A percentile compares a stretch with the other conserved stretches of the same genome.
Conservation (phyloP, 2,888 invertebrate species). For the Scaeva pyrastri region DNA sequence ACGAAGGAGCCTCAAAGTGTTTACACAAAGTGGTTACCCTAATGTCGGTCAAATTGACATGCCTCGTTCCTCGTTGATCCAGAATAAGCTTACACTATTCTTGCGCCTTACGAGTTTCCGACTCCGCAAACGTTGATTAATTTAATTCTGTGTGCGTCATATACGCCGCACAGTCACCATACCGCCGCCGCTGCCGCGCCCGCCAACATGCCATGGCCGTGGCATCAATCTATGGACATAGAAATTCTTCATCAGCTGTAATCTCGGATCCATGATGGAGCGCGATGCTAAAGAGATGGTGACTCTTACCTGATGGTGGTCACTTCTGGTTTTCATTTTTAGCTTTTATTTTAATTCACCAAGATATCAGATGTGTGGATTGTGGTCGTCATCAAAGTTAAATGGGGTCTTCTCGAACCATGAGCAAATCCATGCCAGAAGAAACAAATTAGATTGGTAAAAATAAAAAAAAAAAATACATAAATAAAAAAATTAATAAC, state of each 20-base stretch:
- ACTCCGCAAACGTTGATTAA: not conserved
- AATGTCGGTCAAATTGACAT: constrained; percentile 48
- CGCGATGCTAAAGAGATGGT: constrained; percentile 34
- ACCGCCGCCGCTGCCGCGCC: too few relatives aligned
- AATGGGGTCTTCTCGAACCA: constrained; percentile 64
- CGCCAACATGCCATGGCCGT: not conserved
- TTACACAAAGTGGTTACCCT: constrained; percentile 29
- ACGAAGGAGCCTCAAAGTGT: not conserved
- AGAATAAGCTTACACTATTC: constrained; percentile 49
- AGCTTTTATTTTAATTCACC: constrained; percentile 31
- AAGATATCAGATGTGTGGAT: constrained; percentile 38
- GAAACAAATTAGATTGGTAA: constrained; percentile 66
- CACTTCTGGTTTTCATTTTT: constrained; percentile 68
- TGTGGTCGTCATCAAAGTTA: constrained; percentile 44
- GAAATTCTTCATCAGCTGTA: constrained; percentile 27
- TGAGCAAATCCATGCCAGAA: constrained; percentile 58
- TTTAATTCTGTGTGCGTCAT: constrained; percentile 22
- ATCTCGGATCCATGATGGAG: constrained; percentile 57
- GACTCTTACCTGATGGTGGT: constrained; percentile 51
- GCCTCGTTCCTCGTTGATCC: constrained; percentile 30
- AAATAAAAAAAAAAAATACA: constrained; percentile 49
- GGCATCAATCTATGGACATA: constrained; percentile 15
- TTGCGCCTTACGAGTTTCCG: constrained; percentile 34
- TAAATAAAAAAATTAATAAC: constrained; percentile 30
- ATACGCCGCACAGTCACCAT: too few relatives aligned